Evolutionary conservation across 2,888 invertebrate species (phyloP).

Genomic region (Ariolimax columbianus): DNA sequence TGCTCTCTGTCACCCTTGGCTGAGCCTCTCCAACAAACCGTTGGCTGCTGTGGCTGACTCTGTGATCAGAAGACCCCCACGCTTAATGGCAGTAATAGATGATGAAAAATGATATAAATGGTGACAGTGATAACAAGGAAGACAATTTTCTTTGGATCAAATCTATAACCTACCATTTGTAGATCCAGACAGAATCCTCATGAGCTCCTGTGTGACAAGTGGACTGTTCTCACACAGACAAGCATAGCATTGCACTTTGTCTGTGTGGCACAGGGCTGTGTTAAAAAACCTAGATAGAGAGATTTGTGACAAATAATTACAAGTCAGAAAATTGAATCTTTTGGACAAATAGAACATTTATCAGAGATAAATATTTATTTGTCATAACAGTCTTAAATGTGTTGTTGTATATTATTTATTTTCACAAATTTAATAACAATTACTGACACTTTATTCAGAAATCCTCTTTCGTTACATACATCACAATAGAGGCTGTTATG

Average conservation of each 20-base stretch:
- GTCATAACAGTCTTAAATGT: background rate
- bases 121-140: no score
- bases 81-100: no score
- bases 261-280: slow-evolving; percentile 42
- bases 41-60: no score
- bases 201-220: slow-evolving; percentile 41
- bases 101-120: no score
- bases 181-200: slow-evolving; percentile 50
- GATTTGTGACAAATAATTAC: background rate
- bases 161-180: slow-evolving; percentile 38
- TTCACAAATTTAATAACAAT: background rate
- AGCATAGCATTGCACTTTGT: slow-evolving; percentile 27
- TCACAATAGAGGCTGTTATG: background rate
- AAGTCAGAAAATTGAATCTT: background rate
- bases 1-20: no score
- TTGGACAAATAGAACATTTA: background rate
- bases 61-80: no score
- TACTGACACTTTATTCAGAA: background rate
- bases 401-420: background rate
- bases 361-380: background rate
- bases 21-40: no score
- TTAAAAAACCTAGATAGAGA: slow-evolving; percentile 46
- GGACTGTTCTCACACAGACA: slow-evolving; percentile 28
- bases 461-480: background rate
- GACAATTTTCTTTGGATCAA: no score